A percentile compares a stretch with the other conserved stretches of the same genome.
Conservation (phyloP, 2,888 invertebrate species). For the Bursaphelenchus okinawaensis region DNA sequence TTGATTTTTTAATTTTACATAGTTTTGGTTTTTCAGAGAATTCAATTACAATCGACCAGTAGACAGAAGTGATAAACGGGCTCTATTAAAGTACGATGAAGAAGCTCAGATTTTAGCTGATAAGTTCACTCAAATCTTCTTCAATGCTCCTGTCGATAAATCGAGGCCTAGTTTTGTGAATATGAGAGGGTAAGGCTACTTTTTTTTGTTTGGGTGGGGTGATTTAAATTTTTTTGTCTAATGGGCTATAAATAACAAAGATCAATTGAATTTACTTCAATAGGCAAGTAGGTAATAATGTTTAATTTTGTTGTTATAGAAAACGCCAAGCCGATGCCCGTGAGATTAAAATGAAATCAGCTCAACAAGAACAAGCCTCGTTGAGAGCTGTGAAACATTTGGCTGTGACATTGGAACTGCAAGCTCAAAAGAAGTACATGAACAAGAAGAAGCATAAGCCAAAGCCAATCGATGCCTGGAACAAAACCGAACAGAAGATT, state of each 20-base stretch:
- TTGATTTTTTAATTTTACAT: too few species aligned
- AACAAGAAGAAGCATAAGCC: background rate
- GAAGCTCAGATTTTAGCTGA: background rate
- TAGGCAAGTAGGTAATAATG: too few species aligned
- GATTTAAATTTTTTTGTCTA: too few species aligned
- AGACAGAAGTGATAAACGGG: background rate
- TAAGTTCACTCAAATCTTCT: background rate
- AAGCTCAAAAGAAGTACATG: background rate
- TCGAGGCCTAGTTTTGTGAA: background rate
- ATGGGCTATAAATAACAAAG: too few species aligned
- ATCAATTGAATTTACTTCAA: too few species aligned
- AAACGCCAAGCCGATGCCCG: background rate
- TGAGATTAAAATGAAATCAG: background rate
- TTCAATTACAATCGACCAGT: slow-evolving; percentile 7
- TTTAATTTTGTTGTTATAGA: background rate
- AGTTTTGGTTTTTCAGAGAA: slow-evolving; percentile 3
- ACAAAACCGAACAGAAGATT: background rate
- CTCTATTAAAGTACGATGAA: background rate
- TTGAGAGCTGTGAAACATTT: background rate
- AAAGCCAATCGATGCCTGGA: background rate
- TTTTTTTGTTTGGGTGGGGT: too few species aligned
- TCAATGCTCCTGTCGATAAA: background rate
- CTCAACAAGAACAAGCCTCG: background rate
- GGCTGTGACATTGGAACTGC: background rate
- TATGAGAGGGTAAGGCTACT: background rate